Base-by-base conservation (phyloP, 2,888 invertebrate genomes). In the Rotaria macrura region DNA sequence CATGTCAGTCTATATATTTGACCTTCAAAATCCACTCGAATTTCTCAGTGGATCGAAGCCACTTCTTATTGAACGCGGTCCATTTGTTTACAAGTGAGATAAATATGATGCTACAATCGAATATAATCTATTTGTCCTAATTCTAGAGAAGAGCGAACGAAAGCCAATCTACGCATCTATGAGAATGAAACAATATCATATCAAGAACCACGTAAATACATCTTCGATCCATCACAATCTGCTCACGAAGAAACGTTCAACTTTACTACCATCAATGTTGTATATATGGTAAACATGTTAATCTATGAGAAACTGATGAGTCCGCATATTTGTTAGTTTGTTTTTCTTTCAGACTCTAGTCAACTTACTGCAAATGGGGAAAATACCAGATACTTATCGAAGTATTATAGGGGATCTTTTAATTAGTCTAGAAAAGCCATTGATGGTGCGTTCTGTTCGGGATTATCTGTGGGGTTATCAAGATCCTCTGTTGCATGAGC, bases 11-110 rank as follows among this genome's bases (percentile, higher is more conserved):
- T 79, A 79, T 79, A 43, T 79, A 9, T 79, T 40, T 79, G 79
- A 79, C 14, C 25, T 79, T n/a, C 25, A 25, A 25, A 12, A 79
- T 43, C 10, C 43, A n/a, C 17, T 49, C 17, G 79, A 79, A 10
- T 40, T 43, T 43, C 25, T 79, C 9, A 40, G n/a, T 43, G 43
- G 43, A 10, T 7, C 43, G 2, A 79, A 79, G n/a, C 79, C 79
- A 79, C 1, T 7, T 79, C 6, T 79, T 25, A n/a, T 6, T 9
- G 43, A 79, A 43, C 43, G 43, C 43, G 79, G 79, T 25, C 79
- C 79, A 79, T 79, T 79, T n/a, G 79, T 79, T 2, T 79, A 79
- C 43, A 40, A 25, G 79, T 79, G 5, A n/a, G 79, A 79, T 65
- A 3, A 34, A 34, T 34, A 52, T 52, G 7, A 23, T 9, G 1